These are phyloP conservation scores for Emys orbicularis DNA, from an alignment of 2,797 vertebrate species.

Conservation along the genomic window DNA sequence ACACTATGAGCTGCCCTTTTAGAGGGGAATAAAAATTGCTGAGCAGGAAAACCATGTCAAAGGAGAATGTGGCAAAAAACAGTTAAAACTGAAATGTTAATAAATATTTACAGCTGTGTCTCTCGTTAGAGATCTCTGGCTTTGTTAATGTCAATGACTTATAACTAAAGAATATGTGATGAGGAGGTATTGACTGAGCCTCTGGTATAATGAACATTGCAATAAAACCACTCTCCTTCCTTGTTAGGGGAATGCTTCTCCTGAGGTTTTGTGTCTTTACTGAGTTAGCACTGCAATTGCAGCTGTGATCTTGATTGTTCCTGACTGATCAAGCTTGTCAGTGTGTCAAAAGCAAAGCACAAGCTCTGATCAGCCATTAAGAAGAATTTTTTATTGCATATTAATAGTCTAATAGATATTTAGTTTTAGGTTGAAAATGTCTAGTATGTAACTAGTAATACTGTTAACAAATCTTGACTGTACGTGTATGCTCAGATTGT, in stretches of 20 bases:
- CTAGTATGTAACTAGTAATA: fast-evolving
- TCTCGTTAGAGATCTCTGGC: not conserved
- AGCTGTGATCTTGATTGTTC: conserved; percentile 25
- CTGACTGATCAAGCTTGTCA: not conserved
- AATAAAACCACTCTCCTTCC: not conserved
- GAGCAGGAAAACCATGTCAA: not conserved
- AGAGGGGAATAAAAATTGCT: not conserved
- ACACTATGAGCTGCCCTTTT: not conserved
- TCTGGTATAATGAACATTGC: not conserved
- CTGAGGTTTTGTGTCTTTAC: not conserved
- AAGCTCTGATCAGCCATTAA: not conserved
- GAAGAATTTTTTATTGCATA: not conserved
- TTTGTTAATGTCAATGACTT: conserved; percentile 51
- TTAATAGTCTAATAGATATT: not conserved
- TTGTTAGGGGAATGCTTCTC: not conserved
- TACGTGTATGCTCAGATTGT: fast-evolving
- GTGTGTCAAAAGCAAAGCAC: not conserved
- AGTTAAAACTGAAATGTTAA: not conserved
- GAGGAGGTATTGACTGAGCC: conserved; percentile 28
- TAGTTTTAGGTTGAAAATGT: not conserved
- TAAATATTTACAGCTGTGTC: conserved; percentile 40
- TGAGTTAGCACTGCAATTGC: not conserved
- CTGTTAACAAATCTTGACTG: not conserved
- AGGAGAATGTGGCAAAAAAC: not conserved
- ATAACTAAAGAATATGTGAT: conserved; percentile 46